Evolutionary conservation across 2,797 vertebrate species (phyloP), one percentile per base, ranked within the genome.

Genomic region (Girardinus metallicus): DNA sequence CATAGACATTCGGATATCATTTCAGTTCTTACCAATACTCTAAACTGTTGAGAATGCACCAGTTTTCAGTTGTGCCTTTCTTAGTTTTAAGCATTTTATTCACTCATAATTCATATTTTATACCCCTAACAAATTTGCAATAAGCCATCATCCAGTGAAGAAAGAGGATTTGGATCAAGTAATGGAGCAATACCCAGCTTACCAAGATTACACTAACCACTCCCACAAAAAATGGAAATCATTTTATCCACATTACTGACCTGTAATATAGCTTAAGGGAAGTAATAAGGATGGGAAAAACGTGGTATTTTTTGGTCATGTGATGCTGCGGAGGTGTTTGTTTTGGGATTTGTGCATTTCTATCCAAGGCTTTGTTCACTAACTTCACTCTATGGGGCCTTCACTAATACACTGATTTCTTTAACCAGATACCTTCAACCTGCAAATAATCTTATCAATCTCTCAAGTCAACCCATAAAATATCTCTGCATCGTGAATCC

Each of bases 281-380:
- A 23, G 3, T 51, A 8, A 51, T 23, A 51, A 23, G 23, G 23
- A 55, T 55, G 10, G 23, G 8, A 2, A 47, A 46, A 4, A 47
- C 5, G 46, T 47, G 46, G 46, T 16, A 16, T 47, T 16, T 11
- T 47, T 47, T 16, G 46, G 46, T 47, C 46, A 13, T 47, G 12
- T 47, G 46, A 47, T 16, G 15, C 6, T 9, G 21, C 0, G 8
- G 8, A 26, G 21, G 9, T 62, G 57, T 34, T 62, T 34, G 57
- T 34, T 62, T 64, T 64, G 60, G 60, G 15, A 34, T 62, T 62
- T 31, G 13, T 15, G 57, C 29, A 53, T 83, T 68, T 68, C 12
- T 75, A 9, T 21, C 51, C 76, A 29, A 82, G 9, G 29, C n/a
- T 43, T 68, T 73, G 46, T 78, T 86, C 57, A 83, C 86, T 83